Evolutionary conservation across 2,888 invertebrate species (phyloP).

Genomic region (Hyposoter dolosus): DNA sequence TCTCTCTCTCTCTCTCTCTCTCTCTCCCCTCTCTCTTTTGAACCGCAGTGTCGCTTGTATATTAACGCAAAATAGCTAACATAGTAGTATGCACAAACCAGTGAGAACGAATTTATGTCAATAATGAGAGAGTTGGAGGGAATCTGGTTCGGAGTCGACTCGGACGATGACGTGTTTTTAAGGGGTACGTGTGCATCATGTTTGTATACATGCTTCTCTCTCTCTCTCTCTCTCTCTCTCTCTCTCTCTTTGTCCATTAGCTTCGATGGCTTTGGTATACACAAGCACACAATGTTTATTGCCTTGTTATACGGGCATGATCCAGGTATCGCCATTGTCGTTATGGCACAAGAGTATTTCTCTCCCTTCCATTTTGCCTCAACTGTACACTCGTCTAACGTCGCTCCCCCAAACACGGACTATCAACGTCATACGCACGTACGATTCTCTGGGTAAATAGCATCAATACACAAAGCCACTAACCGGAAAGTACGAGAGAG

Average conservation of each 20-base stretch:
- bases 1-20: constrained; percentile 5
- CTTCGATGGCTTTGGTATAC: constrained; percentile 21
- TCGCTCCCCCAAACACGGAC: constrained; percentile 23
- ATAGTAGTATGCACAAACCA: neutral
- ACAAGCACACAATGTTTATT: constrained; percentile 54
- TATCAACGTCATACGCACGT: constrained; percentile 56
- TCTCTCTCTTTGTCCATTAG: constrained; percentile 6
- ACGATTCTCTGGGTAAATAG: constrained; percentile 39
- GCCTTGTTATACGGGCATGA: constrained; percentile 56
- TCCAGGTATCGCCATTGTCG: constrained; percentile 46
- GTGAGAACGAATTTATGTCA: constrained; percentile 60
- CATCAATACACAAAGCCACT: constrained; percentile 40
- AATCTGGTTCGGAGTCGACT: constrained; percentile 48
- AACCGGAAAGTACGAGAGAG: neutral
- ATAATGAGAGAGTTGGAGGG: constrained; percentile 35
- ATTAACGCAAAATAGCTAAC: neutral
- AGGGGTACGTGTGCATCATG: neutral
- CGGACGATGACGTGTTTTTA: constrained; percentile 57
- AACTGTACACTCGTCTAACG: constrained; percentile 15
- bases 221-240: neutral
- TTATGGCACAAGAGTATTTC: constrained; percentile 41
- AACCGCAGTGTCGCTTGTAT: neutral
- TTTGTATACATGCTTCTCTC: neutral
- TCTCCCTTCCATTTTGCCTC: neutral
- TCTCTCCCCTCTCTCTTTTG: neutral